Base-by-base conservation (phyloP, 2,888 invertebrate genomes). In the Eupithecia vulgata region DNA sequence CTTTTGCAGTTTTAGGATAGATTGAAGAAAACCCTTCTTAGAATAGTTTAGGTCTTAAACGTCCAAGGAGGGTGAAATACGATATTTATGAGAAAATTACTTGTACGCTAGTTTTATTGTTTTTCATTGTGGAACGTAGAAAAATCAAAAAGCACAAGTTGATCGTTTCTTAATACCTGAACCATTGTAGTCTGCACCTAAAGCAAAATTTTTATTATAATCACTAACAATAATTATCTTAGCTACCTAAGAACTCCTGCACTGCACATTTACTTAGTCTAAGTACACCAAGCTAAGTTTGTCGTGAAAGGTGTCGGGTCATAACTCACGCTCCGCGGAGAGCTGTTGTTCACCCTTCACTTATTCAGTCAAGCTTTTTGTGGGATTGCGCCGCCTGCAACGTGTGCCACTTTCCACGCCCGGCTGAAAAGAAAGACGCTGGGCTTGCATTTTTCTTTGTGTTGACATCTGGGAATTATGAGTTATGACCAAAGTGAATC, bases 351-450 rank as follows among this genome's bases (percentile, higher is more conserved):
- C 74, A 68, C 75, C 82, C 80, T 85, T 85, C 82, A 84, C 82
- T 87, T 87, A 86, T 86, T 85, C 85, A 86, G 77, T 76, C 77
- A 73, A 80, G 83, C 85, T 86, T 84, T 87, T 86, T 86, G 84
- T 79, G 80, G 80, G 81, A 86, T 85, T 86, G 82, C 81, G n/a
- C 80, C 12, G 25, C 4, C 75, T 71, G 48, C 65, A 48, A 21
- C 67, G 67, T 40, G 65, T 65, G 65, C 65, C 40, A 65, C 21
- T 65, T 65, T 65, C 40, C 21, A 65, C 65, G 65, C 25, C 25
- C 5, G 25, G 64, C 57, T 57, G 12, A 25, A 57, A 25, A 13
- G 12, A 48, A 48, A n/a, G 52, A n/a, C 4, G n/a, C 25, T 21
- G 21, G 25, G 52, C 52, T 57, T 25, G 57, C 13, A 25, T 3